Conservation (phyloP, 2,888 invertebrate species). For the Nasonia oneida region DNA sequence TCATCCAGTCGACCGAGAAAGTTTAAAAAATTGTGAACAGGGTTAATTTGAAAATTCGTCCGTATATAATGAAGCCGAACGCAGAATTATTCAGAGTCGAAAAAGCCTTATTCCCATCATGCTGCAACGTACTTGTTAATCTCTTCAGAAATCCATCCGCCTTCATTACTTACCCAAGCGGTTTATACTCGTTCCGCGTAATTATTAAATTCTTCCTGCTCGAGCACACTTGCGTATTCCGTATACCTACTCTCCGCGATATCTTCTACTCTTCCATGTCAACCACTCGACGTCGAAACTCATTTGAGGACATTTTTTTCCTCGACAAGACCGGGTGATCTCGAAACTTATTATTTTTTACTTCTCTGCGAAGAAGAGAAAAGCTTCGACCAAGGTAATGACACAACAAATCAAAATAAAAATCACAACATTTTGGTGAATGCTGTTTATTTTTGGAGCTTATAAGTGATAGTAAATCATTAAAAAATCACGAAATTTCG, state of each 20-base stretch:
- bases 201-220: conserved; percentile 16
- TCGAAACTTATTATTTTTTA: conserved; percentile 50
- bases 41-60: no score
- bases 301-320: neutral
- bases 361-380: conserved; percentile 13
- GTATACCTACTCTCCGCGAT: neutral
- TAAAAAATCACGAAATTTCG: no score
- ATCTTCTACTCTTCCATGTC: neutral
- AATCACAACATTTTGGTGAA: no score
- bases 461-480: no score
- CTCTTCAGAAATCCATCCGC: conserved; percentile 12
- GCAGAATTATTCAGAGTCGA: neutral
- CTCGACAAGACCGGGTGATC: conserved; percentile 1
- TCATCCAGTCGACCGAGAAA: no score
- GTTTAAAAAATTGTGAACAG: no score
- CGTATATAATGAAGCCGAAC: neutral
- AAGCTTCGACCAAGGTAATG: conserved; percentile 68
- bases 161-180: conserved; percentile 10
- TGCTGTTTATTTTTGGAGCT: no score
- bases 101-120: neutral
- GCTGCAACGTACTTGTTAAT: neutral
- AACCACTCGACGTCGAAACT: neutral
- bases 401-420: conserved; percentile 62
- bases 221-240: neutral
- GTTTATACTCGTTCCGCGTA: neutral